Percentiles rank a stretch among this genome's conserved stretches.
phyloP scores from a whole-genome alignment of 2,113 vertebrate species.

The Pelmatolapia mariae region DNA sequence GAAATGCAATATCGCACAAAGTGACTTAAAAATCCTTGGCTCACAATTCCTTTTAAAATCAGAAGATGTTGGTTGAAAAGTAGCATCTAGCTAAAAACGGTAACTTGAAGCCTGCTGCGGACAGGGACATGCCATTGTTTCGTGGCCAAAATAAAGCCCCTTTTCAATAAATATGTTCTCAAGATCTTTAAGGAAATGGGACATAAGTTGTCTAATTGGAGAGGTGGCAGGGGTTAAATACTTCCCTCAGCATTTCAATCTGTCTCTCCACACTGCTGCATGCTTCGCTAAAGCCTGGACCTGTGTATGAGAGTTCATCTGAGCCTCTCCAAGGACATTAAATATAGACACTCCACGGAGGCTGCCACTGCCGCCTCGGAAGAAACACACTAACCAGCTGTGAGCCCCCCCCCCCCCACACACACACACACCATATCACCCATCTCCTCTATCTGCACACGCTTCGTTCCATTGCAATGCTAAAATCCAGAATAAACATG shows the following conservation, averaged over 20 bases:
- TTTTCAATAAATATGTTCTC: slow-evolving; percentile 28
- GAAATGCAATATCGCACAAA: background rate
- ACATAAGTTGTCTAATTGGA: slow-evolving; percentile 54
- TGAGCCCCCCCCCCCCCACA: slow-evolving; percentile 23
- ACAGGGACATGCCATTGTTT: background rate
- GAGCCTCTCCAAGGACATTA: slow-evolving; percentile 33
- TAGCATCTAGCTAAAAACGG: background rate
- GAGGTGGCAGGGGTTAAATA: slow-evolving; percentile 58
- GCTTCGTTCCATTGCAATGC: background rate
- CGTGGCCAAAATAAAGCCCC: background rate
- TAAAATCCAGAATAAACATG: background rate
- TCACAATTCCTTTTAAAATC: background rate
- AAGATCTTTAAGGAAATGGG: slow-evolving; percentile 45
- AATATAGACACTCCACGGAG: slow-evolving; percentile 18
- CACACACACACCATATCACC: slow-evolving; percentile 25
- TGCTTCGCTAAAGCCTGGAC: slow-evolving; percentile 17
- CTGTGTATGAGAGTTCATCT: slow-evolving; percentile 3
- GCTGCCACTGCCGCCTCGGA: slow-evolving; percentile 6
- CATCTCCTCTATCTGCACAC: background rate
- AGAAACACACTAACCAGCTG: slow-evolving; percentile 70
- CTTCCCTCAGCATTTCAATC: slow-evolving; percentile 62
- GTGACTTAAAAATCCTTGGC: background rate
- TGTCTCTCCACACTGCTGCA: slow-evolving; percentile 51
- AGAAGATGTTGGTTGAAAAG: background rate
- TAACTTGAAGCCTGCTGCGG: background rate